These are phyloP conservation scores for Phoeniculus purpureus DNA, from an alignment of 2,797 vertebrate genomes.

Conservation along the genomic window DNA sequence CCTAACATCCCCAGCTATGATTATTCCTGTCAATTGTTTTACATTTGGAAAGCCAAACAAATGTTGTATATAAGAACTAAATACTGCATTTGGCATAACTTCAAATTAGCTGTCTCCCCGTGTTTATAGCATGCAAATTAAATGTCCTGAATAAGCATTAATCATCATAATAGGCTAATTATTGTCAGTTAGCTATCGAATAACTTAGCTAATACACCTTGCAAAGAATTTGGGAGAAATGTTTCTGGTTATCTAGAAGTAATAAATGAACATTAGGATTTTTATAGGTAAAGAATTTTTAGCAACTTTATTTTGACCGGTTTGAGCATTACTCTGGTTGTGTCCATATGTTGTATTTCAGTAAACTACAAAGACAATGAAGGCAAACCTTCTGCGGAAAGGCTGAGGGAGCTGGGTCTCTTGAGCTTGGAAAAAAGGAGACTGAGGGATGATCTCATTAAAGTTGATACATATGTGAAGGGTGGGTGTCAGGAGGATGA, in stretches of 20 bases:
- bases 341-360: conserved; percentile 42
- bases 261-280: neutral
- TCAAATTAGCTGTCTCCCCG: conserved; percentile 69
- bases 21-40: conserved; percentile 85
- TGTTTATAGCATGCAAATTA: conserved; percentile 69
- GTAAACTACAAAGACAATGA: neutral
- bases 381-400: too few species aligned
- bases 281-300: neutral
- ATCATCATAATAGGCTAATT: conserved; percentile 71
- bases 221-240: conserved; percentile 7
- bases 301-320: conserved; percentile 68
- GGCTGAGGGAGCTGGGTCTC: too few species aligned
- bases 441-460: too few species aligned
- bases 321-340: conserved; percentile 34
- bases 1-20: conserved; percentile 71
- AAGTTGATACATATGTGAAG: neutral
- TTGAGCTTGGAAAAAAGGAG: too few species aligned
- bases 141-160: conserved; percentile 68
- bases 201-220: conserved; percentile 37
- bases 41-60: conserved; percentile 80
- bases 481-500: too few species aligned
- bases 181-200: conserved; percentile 64
- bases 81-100: conserved; percentile 77
- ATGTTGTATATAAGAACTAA: conserved; percentile 78
- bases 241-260: neutral